Base-by-base conservation (phyloP, 2,797 vertebrate species). In the Arnoldichthys spilopterus region DNA sequence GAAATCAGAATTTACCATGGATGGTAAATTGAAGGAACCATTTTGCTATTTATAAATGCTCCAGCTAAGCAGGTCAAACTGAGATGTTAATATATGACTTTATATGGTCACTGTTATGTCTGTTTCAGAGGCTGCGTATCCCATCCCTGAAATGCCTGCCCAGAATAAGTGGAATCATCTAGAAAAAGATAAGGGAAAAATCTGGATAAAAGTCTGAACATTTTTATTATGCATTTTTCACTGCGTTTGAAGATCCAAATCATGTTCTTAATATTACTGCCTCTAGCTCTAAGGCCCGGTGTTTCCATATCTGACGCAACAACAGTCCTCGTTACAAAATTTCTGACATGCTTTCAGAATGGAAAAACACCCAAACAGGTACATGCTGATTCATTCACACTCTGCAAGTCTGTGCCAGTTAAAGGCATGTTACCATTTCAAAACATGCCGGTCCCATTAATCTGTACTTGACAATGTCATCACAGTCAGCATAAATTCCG, bases 381-480 rank as follows among this genome's bases (percentile, higher is more conserved):
- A 63, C 62, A 51, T 68, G 34, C 32, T 70, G 24, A 72, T 18
- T 74, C 62, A 58, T 66, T 30, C 32, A 37, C 43, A 64, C 61
- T 53, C n/a, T 63, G 63, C 85, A 84, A 69, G 84, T 71, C 76
- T 56, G 53, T 73, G 84, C 82, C 76, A 62, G 85, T n/a, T 24
- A 75, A 77, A 13, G 77, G 75, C 67, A 77, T 70, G 63, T 72
- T 59, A 64, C 13, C 22, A 56, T 77, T 82, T 70, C 61, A 72
- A 72, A 79, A 51, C 11, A 2, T 62, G 28, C 22, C 2, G 20
- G 22, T n/a, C 34, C 20, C 37, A 40, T 40, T 1, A 1, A 40
- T 40, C 12, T 40, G 66, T 34, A 66, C 49, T 56, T 51, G 37
- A 49, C 3, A n/a, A 24, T 47, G 45, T 70, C 28, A 66, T 18